A percentile compares a stretch with the other conserved stretches of the same genome.
phyloP scores from a whole-genome alignment of 2,113 vertebrate species.

The Apistogramma diplotaenia region DNA sequence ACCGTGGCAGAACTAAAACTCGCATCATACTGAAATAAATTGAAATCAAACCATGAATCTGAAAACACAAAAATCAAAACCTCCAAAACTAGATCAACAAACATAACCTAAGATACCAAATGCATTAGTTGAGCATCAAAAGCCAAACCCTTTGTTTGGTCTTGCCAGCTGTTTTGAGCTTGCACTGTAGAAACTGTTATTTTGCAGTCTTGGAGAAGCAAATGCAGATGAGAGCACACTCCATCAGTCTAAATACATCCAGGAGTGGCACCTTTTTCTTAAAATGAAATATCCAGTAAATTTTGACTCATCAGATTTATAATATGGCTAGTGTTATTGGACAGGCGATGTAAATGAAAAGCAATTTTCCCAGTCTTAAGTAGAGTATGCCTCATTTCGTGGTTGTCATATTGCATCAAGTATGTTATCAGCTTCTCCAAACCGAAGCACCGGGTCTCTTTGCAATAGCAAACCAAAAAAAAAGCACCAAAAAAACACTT shows the following conservation, averaged over 20 bases:
- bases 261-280: background rate
- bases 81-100: no score
- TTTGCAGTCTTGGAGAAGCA: constrained; percentile 5
- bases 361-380: background rate
- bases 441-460: background rate
- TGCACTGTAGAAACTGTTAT: constrained; percentile 2
- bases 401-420: background rate
- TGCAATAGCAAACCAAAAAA: background rate
- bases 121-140: no score
- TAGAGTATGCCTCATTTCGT: background rate
- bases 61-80: no score
- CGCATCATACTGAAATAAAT: background rate
- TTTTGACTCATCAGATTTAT: constrained; percentile 13
- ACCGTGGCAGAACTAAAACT: background rate
- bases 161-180: constrained; percentile 31
- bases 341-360: constrained; percentile 24
- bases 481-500: background rate
- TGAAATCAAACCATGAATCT: background rate
- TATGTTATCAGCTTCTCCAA: constrained; percentile 4
- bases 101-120: no score
- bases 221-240: background rate
- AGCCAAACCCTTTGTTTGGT: constrained; percentile 26
- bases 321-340: background rate
- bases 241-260: background rate
- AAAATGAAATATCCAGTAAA: constrained; percentile 9